Percentiles rank a stretch among this genome's conserved stretches.
These are phyloP conservation scores for Barnardius zonarius DNA, from an alignment of 2,113 vertebrate species.

Conservation along the genomic window DNA sequence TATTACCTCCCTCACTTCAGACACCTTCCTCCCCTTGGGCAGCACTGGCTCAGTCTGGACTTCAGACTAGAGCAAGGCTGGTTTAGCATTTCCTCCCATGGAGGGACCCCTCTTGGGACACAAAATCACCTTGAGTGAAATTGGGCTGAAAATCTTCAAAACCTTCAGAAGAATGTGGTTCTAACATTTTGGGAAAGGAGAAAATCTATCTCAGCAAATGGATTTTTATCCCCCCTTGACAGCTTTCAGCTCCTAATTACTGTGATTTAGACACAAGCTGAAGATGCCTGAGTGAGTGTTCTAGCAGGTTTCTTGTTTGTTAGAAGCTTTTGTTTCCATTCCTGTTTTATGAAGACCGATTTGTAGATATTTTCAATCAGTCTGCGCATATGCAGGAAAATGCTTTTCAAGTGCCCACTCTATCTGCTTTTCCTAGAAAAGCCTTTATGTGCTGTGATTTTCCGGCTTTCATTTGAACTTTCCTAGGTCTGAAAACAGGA, in stretches of 20 bases:
- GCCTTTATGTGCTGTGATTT: background rate
- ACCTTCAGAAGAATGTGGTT: background rate
- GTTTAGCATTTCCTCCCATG: background rate
- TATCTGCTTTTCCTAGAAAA: conserved; percentile 52
- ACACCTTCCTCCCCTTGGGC: background rate
- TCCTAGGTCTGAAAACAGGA: conserved; percentile 42
- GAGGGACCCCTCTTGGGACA: background rate
- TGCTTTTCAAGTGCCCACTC: conserved; percentile 39
- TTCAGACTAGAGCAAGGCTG: background rate
- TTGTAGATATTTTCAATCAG: conserved; percentile 51
- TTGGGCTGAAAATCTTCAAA: background rate
- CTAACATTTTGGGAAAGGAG: background rate
- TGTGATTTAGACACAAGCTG: background rate
- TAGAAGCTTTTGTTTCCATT: conserved; percentile 16
- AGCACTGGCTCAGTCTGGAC: background rate
- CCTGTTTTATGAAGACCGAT: conserved; percentile 51
- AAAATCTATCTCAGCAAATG: background rate
- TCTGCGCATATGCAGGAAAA: conserved; percentile 19
- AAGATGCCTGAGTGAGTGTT: background rate
- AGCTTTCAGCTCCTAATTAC: background rate
- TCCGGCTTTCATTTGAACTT: conserved; percentile 17
- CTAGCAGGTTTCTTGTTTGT: conserved; percentile 43
- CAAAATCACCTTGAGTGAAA: background rate
- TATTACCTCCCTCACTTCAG: background rate
- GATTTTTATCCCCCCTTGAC: background rate